Base-by-base conservation (phyloP, 2,888 invertebrate species). In the Elegia similella region DNA sequence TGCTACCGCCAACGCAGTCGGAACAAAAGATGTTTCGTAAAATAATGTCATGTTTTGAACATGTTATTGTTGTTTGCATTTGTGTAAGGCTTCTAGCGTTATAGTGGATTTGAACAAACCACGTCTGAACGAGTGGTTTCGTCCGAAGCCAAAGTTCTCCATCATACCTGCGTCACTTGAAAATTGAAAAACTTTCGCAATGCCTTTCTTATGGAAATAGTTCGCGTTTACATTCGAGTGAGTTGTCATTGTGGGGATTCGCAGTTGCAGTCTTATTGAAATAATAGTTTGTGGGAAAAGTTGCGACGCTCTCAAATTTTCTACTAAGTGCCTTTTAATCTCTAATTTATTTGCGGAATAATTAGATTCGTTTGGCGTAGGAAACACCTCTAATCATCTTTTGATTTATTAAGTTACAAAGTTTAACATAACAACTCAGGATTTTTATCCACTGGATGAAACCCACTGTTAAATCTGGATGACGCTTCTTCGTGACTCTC, bases 141-240 rank as follows among this genome's bases (percentile, higher is more conserved):
- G 81, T 82, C 82, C 76, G 79, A 80, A 84, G 85, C 82, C 81
- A 82, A 88, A 87, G 80, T 88, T 88, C 82, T 78, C 76, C 83
- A 86, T 88, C 88, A 88, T 88, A 88, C 89, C 88, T 89, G 89
- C 87, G 87, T 89, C 88, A 88, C 88, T 88, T 88, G 87, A 89
- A 90, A 88, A 90, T 90, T 90, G 90, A 89, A 90, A 90, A 90
- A 89, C 87, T 90, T 90, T 89, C 65, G 83, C 87, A 84, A 88
- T 89, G 88, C 87, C 84, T 88, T 87, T 86, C 88, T 86, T 85
- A 89, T 88, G 87, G 86, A 88, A 88, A 88, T 89, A 88, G 88
- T 88, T 88, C 75, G 78, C 85, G 85, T 87, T 88, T 84, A 84
- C 85, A 80, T 88, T 85, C 86, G 86, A 88, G 83, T 87, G 86